A percentile compares a stretch with the other conserved stretches of the same genome.
phyloP scores from a whole-genome alignment of 2,113 vertebrate species.

The Regulus satrapa region DNA sequence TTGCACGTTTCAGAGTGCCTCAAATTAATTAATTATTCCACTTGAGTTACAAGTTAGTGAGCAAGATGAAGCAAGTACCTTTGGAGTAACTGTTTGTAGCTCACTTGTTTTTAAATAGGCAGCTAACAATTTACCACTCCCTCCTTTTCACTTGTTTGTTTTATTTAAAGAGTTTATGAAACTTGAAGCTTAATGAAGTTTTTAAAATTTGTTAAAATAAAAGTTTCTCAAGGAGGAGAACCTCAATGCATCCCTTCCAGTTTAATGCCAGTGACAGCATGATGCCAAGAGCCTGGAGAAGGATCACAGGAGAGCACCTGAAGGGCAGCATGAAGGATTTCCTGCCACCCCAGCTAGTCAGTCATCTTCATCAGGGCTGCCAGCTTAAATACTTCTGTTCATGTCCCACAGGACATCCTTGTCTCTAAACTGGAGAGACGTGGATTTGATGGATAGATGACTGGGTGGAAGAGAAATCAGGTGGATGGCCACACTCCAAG shows the following conservation, averaged over 20 bases:
- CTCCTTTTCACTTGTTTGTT: neutral
- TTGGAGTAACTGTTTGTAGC: neutral
- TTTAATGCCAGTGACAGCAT: neutral
- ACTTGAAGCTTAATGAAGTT: neutral
- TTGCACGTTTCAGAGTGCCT: neutral
- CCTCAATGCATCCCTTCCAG: neutral
- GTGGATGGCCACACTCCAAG: neutral
- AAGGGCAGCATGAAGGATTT: neutral
- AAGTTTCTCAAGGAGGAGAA: neutral
- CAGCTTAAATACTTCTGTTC: neutral
- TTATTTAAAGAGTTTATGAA: neutral
- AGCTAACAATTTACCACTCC: neutral
- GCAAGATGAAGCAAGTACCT: neutral
- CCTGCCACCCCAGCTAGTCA: neutral
- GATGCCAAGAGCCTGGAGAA: neutral
- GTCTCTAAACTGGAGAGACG: neutral
- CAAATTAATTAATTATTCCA: constrained; percentile 36
- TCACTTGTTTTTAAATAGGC: neutral
- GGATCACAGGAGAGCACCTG: neutral
- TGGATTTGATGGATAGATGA: neutral
- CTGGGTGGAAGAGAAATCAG: neutral
- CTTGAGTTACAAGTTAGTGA: neutral
- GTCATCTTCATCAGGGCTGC: too few species aligned
- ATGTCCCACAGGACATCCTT: neutral
- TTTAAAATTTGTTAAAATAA: neutral